A percentile compares a stretch with the other conserved stretches of the same genome.
Conservation (phyloP, 2,888 invertebrate genomes). For the Drosophila silvestris region DNA sequence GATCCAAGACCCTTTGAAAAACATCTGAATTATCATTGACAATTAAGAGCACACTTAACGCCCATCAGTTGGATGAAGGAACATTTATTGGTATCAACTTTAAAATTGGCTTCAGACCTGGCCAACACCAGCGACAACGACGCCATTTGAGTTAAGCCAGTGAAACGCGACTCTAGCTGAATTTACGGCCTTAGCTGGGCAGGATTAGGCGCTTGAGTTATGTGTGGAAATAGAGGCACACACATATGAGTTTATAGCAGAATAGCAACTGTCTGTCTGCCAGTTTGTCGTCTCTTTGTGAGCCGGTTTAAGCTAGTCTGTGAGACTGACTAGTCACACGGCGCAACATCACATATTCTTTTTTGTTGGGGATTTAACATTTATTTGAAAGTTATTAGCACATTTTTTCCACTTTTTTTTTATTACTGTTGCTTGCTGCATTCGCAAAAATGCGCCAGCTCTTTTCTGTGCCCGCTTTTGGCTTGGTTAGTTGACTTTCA, state of each 20-base stretch:
- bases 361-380: conserved; percentile 45
- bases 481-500: conserved; percentile 54
- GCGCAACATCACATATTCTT: conserved; percentile 22
- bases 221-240: conserved; percentile 46
- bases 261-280: conserved; percentile 41
- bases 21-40: background rate
- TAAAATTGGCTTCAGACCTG: conserved; percentile 57
- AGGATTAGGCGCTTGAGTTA: conserved; percentile 57
- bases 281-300: conserved; percentile 22
- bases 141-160: conserved; percentile 56
- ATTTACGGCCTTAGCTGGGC: conserved; percentile 60
- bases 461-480: conserved; percentile 20
- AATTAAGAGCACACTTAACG: conserved; percentile 39
- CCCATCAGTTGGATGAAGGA: conserved; percentile 20
- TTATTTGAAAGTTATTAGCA: conserved; percentile 65
- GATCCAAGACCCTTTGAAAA: background rate
- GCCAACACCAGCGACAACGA: background rate
- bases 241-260: conserved; percentile 35
- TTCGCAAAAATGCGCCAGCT: conserved; percentile 30
- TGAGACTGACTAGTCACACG: conserved; percentile 33
- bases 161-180: conserved; percentile 49
- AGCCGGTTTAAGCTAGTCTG: conserved; percentile 55
- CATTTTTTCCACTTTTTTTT: conserved; percentile 49
- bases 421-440: conserved; percentile 2
- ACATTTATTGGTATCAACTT: conserved; percentile 55